These are phyloP conservation scores for Mythimna lalbum DNA, from an alignment of 2,888 invertebrate species.

Conservation along the genomic window DNA sequence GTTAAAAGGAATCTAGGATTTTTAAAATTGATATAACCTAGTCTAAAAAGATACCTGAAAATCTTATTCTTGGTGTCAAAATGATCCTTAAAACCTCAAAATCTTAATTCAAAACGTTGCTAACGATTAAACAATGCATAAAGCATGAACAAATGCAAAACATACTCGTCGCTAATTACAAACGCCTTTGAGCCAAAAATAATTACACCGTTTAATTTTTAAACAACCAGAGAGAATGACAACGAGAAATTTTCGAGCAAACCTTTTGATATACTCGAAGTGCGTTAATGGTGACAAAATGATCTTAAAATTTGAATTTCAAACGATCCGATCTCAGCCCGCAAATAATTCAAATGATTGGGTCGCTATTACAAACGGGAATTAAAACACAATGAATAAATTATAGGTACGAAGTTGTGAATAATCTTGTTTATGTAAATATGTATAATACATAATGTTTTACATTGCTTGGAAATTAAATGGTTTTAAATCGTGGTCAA, in stretches of 20 bases:
- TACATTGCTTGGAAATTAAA: slow-evolving; percentile 9
- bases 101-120: background rate
- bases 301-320: slow-evolving; percentile 65
- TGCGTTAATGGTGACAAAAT: slow-evolving; percentile 55
- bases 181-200: slow-evolving; percentile 29
- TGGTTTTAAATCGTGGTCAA: slow-evolving; percentile 3
- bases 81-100: background rate
- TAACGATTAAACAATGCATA: slow-evolving; percentile 17
- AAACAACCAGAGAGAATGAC: slow-evolving; percentile 20
- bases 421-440: slow-evolving; percentile 50
- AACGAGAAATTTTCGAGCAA: slow-evolving; percentile 29
- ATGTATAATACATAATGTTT: slow-evolving; percentile 20
- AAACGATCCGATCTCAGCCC: slow-evolving; percentile 54
- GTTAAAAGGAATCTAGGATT: no score
- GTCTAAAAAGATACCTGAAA: no score
- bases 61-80: background rate
- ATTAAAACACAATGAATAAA: slow-evolving; percentile 67
- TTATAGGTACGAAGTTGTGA: slow-evolving; percentile 48
- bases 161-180: background rate
- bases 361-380: slow-evolving; percentile 47
- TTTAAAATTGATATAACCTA: no score
- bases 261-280: slow-evolving; percentile 47
- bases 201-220: slow-evolving; percentile 26
- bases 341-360: slow-evolving; percentile 51
- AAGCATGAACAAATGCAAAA: background rate